phyloP scores from a whole-genome alignment of 2,797 vertebrate species.

The Clarias platycephalus region DNA sequence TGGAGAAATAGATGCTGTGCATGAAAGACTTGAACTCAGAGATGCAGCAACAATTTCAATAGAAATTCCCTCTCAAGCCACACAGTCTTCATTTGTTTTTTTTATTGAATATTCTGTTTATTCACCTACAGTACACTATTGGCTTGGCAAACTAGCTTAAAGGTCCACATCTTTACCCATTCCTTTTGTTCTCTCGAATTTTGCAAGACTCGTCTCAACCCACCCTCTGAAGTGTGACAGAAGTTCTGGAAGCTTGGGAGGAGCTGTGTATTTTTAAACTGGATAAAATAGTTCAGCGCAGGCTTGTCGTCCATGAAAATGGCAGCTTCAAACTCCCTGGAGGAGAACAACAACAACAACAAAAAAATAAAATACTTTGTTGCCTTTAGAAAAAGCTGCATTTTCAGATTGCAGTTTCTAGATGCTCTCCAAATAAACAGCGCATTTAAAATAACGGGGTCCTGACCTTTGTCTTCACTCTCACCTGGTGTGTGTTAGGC shows the following conservation, averaged over 20 bases:
- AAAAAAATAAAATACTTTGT: not conserved
- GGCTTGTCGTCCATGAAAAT: slow-evolving; percentile 29
- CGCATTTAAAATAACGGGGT: slow-evolving; percentile 39
- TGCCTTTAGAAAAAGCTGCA: slow-evolving; percentile 34
- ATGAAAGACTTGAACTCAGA: not conserved
- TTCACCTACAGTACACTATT: not conserved
- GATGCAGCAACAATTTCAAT: not conserved
- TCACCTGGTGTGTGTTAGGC: slow-evolving; percentile 23
- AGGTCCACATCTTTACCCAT: slow-evolving; percentile 23
- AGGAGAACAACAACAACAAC: not conserved
- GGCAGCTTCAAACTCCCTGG: slow-evolving; percentile 30
- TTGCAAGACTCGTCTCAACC: slow-evolving; percentile 16
- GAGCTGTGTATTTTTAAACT: slow-evolving; percentile 47
- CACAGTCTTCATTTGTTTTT: slow-evolving; percentile 6
- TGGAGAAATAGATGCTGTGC: not conserved
- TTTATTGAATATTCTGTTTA: slow-evolving; percentile 30
- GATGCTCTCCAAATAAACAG: slow-evolving; percentile 43
- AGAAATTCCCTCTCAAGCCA: not conserved
- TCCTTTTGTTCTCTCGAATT: slow-evolving; percentile 16
- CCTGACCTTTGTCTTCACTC: slow-evolving; percentile 28
- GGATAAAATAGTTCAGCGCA: slow-evolving; percentile 43
- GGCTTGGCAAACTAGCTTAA: slow-evolving; percentile 7
- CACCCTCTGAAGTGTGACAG: slow-evolving; percentile 30
- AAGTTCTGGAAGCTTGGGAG: slow-evolving; percentile 29
- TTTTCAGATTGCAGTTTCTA: slow-evolving; percentile 27